phyloP scores from a whole-genome alignment of 1,140 invertebrate species.

The Sitobion miscanthi region DNA sequence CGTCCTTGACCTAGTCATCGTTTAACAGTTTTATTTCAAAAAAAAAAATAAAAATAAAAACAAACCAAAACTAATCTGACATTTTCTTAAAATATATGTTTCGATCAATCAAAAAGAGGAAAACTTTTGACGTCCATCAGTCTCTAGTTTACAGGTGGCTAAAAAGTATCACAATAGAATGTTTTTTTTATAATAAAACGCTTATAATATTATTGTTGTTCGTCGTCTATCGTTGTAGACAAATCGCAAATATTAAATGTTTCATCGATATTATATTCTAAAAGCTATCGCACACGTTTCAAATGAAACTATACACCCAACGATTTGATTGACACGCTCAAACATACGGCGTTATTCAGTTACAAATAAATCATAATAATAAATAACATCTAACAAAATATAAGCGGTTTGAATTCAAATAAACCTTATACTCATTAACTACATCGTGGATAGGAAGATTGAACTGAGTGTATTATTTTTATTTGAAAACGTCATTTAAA shows the following conservation, averaged over 20 bases:
- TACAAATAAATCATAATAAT: not conserved
- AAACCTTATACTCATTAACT: not conserved
- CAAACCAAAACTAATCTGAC: not conserved
- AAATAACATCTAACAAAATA: not conserved
- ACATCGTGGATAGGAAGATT: not conserved
- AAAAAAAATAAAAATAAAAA: not conserved
- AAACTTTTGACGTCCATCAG: not conserved
- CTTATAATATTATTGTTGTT: not conserved
- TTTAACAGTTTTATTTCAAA: conserved; percentile 4
- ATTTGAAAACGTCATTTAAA: not conserved
- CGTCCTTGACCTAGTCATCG: not conserved
- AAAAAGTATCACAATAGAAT: not conserved
- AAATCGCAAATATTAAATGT: not conserved
- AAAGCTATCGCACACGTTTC: not conserved
- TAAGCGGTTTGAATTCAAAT: not conserved
- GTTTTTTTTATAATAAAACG: not conserved
- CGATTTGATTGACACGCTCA: not conserved
- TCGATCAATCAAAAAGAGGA: conserved; percentile 14
- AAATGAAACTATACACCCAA: not conserved
- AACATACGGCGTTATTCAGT: not conserved
- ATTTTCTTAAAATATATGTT: not conserved
- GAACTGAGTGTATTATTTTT: not conserved
- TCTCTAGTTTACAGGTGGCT: not conserved
- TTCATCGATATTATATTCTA: not conserved
- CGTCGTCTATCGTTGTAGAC: not conserved